Percentiles rank a stretch among this genome's conserved stretches.
phyloP scores from a whole-genome alignment of 2,797 vertebrate genomes.

The Prionace glauca region DNA sequence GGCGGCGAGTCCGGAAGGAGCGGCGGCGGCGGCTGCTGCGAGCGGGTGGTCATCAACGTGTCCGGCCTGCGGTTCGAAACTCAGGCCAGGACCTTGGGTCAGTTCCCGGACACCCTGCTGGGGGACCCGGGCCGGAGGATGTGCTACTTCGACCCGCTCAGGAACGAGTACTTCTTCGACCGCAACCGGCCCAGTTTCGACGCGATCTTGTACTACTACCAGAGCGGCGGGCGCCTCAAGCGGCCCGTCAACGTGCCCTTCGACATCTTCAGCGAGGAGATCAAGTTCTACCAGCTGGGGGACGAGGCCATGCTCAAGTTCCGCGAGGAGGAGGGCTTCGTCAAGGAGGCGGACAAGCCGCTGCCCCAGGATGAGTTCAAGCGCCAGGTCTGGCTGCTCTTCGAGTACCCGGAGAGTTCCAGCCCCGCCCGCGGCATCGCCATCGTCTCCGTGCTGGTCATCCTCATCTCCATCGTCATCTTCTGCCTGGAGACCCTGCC shows the following conservation, averaged over 20 bases:
- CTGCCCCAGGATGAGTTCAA: constrained; percentile 94
- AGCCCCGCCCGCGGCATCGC: constrained; percentile 90
- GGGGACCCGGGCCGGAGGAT: constrained; percentile 88
- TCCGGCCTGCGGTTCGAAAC: constrained; percentile 94
- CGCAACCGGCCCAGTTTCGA: constrained; percentile 94
- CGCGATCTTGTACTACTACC: constrained; percentile 95
- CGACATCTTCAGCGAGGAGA: constrained; percentile 94
- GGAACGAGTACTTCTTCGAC: constrained; percentile 98
- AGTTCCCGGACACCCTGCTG: constrained; percentile 91
- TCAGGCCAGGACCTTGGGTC: constrained; percentile 84
- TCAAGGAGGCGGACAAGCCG: constrained; percentile 87
- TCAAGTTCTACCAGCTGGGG: constrained; percentile 94
- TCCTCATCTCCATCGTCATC: constrained; percentile 95
- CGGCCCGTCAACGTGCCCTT: constrained; percentile 90
- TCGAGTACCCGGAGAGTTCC: constrained; percentile 96
- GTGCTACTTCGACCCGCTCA: constrained; percentile 91
- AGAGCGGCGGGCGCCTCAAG: constrained; percentile 90
- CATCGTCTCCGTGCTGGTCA: constrained; percentile 93
- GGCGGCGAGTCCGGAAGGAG: constrained; percentile 68
- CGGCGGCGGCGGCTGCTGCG: constrained; percentile 62
- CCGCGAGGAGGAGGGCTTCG: constrained; percentile 94
- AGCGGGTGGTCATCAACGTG: constrained; percentile 94
- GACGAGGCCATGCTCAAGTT: constrained; percentile 94
- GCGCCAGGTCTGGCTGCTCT: constrained; percentile 92
- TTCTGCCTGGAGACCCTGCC: constrained; percentile 97